A percentile compares a stretch with the other conserved stretches of the same genome.
Evolutionary conservation across 2,888 invertebrate genomes (phyloP).

Genomic region (Theretra japonica): DNA sequence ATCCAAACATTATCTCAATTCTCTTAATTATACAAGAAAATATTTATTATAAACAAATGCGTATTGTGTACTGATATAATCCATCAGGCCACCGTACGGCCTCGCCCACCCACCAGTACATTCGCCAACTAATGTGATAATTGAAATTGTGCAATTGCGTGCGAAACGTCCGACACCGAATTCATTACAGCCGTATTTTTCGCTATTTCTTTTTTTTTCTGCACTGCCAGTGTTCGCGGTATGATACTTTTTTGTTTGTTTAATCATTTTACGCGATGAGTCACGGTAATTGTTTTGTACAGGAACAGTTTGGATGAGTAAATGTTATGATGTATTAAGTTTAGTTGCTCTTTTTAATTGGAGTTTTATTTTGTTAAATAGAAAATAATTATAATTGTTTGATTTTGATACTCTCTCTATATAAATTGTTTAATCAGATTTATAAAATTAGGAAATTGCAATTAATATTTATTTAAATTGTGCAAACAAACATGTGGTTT

Average conservation of each 20-base stretch:
- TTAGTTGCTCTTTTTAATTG: neutral
- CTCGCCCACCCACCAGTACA: slow-evolving; percentile 56
- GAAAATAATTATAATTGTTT: neutral
- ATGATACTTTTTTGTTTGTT: slow-evolving; percentile 59
- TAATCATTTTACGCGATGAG: slow-evolving; percentile 69
- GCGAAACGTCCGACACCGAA: slow-evolving; percentile 76
- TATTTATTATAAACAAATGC: slow-evolving; percentile 29
- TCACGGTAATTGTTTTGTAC: slow-evolving; percentile 40
- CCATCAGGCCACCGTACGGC: slow-evolving; percentile 58
- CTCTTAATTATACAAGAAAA: neutral
- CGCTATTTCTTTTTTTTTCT: slow-evolving; percentile 58
- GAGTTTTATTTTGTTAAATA: neutral
- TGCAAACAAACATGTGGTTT: too few species aligned
- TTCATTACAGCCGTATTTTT: slow-evolving; percentile 79
- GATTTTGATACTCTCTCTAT: neutral
- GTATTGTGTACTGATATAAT: slow-evolving; percentile 45
- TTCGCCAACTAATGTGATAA: slow-evolving; percentile 81
- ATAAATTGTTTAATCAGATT: neutral
- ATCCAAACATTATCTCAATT: too few species aligned
- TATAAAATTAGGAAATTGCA: too few species aligned
- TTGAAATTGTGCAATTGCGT: slow-evolving; percentile 86
- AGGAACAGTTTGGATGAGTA: neutral
- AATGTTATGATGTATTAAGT: neutral
- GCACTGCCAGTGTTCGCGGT: slow-evolving; percentile 4
- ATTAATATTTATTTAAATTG: too few species aligned